Conservation (phyloP, 2,888 invertebrate genomes). For the Trichogramma dendrolimi region DNA sequence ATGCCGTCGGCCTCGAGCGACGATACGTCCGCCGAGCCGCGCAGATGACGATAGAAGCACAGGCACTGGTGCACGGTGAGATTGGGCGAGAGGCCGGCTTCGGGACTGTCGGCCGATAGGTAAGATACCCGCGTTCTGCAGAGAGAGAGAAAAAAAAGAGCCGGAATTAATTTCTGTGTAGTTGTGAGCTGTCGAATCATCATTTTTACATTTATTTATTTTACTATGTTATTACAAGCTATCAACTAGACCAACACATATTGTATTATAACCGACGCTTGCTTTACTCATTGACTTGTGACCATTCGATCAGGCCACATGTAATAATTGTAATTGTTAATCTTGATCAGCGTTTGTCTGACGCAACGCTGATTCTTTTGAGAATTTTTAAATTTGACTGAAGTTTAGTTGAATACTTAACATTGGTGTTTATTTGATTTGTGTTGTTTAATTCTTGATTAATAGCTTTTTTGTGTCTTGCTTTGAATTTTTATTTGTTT, state of each 20-base stretch:
- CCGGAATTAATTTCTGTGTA: neutral
- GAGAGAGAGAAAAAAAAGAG: neutral
- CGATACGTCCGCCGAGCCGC: constrained; percentile 61
- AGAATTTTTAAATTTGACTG: too few species aligned
- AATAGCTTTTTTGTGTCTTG: too few species aligned
- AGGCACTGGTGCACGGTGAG: constrained; percentile 89
- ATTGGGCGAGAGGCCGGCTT: constrained; percentile 74
- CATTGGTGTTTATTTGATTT: too few species aligned
- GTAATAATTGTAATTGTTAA: too few species aligned
- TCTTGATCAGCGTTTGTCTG: too few species aligned
- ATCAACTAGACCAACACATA: neutral
- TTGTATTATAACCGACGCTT: neutral
- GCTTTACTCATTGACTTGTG: neutral
- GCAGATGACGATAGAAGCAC: constrained; percentile 74
- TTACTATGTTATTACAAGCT: neutral
- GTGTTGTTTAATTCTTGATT: too few species aligned
- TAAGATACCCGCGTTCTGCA: constrained; percentile 67
- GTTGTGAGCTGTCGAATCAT: neutral
- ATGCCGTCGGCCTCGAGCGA: constrained; percentile 72
- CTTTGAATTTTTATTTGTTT: too few species aligned
- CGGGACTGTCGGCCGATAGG: constrained; percentile 69
- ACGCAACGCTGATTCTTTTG: too few species aligned
- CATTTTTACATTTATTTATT: neutral
- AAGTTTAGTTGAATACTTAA: too few species aligned
- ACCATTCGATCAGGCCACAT: too few species aligned